phyloP scores from a whole-genome alignment of 2,797 vertebrate genomes.

The Fundulus diaphanus region DNA sequence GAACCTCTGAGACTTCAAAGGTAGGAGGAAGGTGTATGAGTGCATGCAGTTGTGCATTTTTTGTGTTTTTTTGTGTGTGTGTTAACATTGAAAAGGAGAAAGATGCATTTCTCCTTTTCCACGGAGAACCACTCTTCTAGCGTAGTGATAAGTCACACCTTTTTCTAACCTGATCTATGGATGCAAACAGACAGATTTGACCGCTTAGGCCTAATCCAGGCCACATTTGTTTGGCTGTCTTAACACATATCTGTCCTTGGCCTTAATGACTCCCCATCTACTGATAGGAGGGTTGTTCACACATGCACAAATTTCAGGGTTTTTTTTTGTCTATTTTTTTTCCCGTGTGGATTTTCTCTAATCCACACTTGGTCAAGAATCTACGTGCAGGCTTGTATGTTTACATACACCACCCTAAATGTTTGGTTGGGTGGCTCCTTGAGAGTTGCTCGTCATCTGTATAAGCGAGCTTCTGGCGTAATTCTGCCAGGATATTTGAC shows the following conservation, averaged over 20 bases:
- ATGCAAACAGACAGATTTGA: neutral
- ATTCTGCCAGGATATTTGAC: neutral
- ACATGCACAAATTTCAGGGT: too few species aligned
- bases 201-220: neutral
- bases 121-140: neutral
- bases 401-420: neutral
- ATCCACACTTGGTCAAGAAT: neutral
- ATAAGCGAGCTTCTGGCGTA: neutral
- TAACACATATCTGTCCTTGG: neutral
- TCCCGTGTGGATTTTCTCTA: neutral
- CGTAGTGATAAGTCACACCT: neutral
- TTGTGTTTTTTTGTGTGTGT: constrained; percentile 3
- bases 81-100: too few species aligned
- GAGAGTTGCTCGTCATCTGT: too few species aligned
- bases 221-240: neutral
- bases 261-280: neutral
- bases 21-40: constrained; percentile 10
- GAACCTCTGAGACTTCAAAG: constrained; percentile 41
- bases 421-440: neutral
- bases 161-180: neutral
- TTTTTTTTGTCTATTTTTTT: too few species aligned
- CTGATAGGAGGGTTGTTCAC: neutral
- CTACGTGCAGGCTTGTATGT: neutral
- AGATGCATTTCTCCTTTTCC: neutral
- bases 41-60: neutral